Evolutionary conservation across 2,888 invertebrate species (phyloP).

Genomic region (Aphidoletes aphidimyza): DNA sequence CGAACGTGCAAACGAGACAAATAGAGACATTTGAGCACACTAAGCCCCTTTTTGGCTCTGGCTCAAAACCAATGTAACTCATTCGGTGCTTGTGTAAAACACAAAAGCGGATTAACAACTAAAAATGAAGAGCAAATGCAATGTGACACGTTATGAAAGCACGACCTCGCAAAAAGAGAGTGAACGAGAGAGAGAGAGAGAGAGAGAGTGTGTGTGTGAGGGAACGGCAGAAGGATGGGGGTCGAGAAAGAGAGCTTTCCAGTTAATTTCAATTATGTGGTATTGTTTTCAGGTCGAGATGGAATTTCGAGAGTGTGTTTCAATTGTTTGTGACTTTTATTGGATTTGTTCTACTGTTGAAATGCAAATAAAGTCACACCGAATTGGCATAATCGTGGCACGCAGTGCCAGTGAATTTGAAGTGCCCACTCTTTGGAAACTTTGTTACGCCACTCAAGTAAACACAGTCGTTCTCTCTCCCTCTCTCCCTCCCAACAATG

Average conservation of each 20-base stretch:
- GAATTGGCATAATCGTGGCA: neutral
- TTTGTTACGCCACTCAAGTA: neutral
- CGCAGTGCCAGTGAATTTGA: neutral
- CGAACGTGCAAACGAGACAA: too few species aligned
- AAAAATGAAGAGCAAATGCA: neutral
- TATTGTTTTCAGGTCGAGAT: slow-evolving; percentile 27
- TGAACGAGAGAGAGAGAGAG: neutral
- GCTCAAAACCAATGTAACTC: neutral
- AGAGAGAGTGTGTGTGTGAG: neutral
- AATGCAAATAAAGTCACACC: slow-evolving; percentile 22
- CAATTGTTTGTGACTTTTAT: slow-evolving; percentile 47
- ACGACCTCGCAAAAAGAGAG: neutral
- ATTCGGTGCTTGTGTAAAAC: neutral
- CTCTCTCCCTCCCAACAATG: too few species aligned
- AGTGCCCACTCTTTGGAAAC: neutral
- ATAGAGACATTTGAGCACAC: neutral
- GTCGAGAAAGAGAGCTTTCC: neutral
- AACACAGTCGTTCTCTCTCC: neutral
- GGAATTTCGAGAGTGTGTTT: slow-evolving; percentile 4
- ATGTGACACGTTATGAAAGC: neutral
- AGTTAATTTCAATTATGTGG: slow-evolving; percentile 52
- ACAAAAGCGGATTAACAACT: slow-evolving; percentile 26
- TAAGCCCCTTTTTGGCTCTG: neutral
- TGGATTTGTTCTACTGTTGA: slow-evolving; percentile 35
- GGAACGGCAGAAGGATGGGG: too few species aligned